phyloP scores from a whole-genome alignment of 1,140 invertebrate species.

The Trypoxylus dichotomus region DNA sequence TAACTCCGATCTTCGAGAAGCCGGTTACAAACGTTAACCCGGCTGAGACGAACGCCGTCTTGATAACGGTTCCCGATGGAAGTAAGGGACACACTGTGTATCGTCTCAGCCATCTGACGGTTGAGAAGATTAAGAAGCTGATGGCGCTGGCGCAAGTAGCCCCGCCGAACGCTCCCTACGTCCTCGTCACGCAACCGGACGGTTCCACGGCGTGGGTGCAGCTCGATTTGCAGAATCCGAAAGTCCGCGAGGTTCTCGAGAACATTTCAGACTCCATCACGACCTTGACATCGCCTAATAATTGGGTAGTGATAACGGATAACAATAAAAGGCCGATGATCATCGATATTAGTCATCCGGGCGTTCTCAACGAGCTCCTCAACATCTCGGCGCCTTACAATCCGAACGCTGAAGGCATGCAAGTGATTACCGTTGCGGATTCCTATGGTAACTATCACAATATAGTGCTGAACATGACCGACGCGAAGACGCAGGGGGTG shows the following conservation, averaged over 20 bases:
- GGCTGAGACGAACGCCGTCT: not conserved
- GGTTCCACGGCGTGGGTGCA: not conserved
- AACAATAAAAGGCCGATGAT: not conserved
- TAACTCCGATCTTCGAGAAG: not conserved
- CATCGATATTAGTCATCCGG: not conserved
- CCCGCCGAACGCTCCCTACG: not conserved
- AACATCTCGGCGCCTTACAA: not conserved
- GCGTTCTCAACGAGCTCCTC: not conserved
- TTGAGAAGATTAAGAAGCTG: not conserved
- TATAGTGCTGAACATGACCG: not conserved
- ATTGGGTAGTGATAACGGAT: not conserved
- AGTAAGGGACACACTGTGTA: not conserved
- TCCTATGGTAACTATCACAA: not conserved
- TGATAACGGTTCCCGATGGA: not conserved
- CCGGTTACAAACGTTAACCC: not conserved
- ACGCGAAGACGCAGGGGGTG: not conserved
- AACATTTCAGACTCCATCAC: too few relatives aligned
- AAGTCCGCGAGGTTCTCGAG: not conserved
- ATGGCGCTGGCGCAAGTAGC: not conserved
- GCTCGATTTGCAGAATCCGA: not conserved
- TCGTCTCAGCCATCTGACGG: not conserved
- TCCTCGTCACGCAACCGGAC: not conserved
- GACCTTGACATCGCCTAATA: not conserved
- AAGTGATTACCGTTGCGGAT: not conserved
- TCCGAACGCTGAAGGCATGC: not conserved